Evolutionary conservation across 2,797 vertebrate genomes (phyloP).

Genomic region (Decapterus maruadsi): DNA sequence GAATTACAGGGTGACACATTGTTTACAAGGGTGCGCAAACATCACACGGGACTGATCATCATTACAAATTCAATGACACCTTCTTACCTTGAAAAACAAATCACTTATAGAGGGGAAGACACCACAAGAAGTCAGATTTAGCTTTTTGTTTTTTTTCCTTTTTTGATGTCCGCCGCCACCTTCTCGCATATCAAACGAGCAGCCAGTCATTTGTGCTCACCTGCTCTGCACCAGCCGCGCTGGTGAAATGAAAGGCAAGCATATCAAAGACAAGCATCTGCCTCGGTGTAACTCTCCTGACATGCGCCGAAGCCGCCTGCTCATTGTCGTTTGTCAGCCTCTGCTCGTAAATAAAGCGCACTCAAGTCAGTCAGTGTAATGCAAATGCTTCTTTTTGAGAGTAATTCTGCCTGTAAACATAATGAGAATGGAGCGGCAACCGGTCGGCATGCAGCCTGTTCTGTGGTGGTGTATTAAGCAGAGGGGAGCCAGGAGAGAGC

Average conservation of each 20-base stretch:
- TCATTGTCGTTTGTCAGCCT: constrained; percentile 42
- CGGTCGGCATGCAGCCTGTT: constrained; percentile 39
- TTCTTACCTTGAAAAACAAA: constrained; percentile 59
- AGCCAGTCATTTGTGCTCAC: constrained; percentile 24
- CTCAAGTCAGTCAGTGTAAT: constrained; percentile 25
- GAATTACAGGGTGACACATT: constrained; percentile 52
- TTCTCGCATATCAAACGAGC: constrained; percentile 37
- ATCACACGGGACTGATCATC: constrained; percentile 47
- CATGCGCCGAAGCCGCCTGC: constrained; percentile 9
- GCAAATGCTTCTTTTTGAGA: constrained; percentile 29
- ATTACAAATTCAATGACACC: constrained; percentile 44
- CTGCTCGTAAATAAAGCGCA: constrained; percentile 28
- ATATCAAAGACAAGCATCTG: constrained; percentile 45
- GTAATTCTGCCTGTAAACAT: constrained; percentile 46
- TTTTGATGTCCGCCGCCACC: constrained; percentile 9
- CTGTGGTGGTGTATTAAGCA: constrained; percentile 45
- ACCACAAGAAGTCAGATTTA: constrained; percentile 35
- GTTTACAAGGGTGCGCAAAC: constrained; percentile 48
- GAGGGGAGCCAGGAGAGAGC: constrained; percentile 62
- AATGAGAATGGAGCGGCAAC: constrained; percentile 37
- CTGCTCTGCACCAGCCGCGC: constrained; percentile 19
- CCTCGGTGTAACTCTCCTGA: constrained; percentile 10
- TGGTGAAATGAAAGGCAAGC: constrained; percentile 48
- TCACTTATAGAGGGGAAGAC: constrained; percentile 24
- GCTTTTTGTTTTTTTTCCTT: no score